These are phyloP conservation scores for Periophthalmus modestus DNA, from an alignment of 2,113 vertebrate genomes.

Conservation along the genomic window DNA sequence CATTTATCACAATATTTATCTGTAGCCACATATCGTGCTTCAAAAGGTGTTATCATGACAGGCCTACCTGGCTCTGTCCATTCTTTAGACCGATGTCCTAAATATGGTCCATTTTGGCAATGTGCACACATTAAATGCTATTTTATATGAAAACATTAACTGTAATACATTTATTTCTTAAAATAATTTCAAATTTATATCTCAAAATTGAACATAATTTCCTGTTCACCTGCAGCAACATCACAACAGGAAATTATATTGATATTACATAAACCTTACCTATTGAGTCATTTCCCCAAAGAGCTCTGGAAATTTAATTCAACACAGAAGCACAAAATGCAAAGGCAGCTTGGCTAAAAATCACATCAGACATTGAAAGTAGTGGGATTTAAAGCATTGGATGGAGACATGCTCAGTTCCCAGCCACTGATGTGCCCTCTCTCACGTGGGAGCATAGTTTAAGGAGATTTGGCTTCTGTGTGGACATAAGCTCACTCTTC, in stretches of 20 bases:
- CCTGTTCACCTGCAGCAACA: too few species aligned
- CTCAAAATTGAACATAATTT: too few species aligned
- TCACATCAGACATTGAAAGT: constrained; percentile 11
- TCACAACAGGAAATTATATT: background rate
- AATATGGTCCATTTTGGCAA: too few species aligned
- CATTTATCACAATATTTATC: too few species aligned
- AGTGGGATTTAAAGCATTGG: constrained; percentile 37
- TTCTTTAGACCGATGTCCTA: too few species aligned
- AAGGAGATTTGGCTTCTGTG: constrained; percentile 29
- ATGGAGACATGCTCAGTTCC: constrained; percentile 20
- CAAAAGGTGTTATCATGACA: too few species aligned
- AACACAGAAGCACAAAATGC: constrained; percentile 25
- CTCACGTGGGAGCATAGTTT: constrained; percentile 26
- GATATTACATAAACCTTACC: background rate
- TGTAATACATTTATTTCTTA: too few species aligned
- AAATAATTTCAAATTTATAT: too few species aligned
- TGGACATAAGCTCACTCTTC: constrained; percentile 16
- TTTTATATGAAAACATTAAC: too few species aligned
- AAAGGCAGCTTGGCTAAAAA: constrained; percentile 21
- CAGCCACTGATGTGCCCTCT: constrained; percentile 46
- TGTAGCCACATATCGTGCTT: too few species aligned
- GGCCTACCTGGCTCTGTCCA: too few species aligned
- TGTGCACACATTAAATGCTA: too few species aligned
- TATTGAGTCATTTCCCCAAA: background rate
- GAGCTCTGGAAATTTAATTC: background rate